Evolutionary conservation across 2,797 vertebrate species (phyloP).

Genomic region (Huso huso): DNA sequence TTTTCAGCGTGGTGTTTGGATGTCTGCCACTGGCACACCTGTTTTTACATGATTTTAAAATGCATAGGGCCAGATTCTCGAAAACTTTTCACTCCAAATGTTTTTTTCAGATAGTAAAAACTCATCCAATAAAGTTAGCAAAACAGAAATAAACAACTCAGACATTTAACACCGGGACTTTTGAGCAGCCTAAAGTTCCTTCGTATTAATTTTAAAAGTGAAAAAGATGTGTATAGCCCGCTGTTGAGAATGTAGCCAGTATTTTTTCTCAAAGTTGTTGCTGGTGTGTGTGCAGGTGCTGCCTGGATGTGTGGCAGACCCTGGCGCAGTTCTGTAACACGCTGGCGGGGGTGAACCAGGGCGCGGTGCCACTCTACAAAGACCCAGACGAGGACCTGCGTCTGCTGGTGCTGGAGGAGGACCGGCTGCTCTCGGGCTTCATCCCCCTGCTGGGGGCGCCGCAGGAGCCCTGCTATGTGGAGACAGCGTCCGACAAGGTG

Average conservation of each 20-base stretch:
- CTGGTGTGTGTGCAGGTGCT: conserved; percentile 49
- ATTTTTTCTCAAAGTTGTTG: no score
- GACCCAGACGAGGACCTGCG: conserved; percentile 79
- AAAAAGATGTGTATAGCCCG: background rate
- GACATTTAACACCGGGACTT: no score
- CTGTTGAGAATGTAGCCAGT: conserved; percentile 30
- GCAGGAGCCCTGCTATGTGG: conserved; percentile 94
- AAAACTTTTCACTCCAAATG: no score
- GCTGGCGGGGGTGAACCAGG: conserved; percentile 84
- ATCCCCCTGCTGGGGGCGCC: conserved; percentile 73
- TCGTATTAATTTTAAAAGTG: no score
- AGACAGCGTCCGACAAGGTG: conserved; percentile 83
- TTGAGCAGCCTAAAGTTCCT: no score
- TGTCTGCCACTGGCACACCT: no score
- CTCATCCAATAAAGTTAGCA: no score
- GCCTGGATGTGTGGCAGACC: conserved; percentile 83
- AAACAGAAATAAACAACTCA: no score
- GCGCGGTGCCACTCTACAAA: conserved; percentile 88
- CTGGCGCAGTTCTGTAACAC: conserved; percentile 90
- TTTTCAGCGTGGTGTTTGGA: no score
- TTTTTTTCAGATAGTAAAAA: no score
- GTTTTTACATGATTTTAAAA: no score
- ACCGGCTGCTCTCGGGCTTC: conserved; percentile 70
- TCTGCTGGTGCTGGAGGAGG: conserved; percentile 69
- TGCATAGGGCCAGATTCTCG: no score